Conservation (phyloP, 2,797 vertebrate genomes). For the Danio choprae region DNA sequence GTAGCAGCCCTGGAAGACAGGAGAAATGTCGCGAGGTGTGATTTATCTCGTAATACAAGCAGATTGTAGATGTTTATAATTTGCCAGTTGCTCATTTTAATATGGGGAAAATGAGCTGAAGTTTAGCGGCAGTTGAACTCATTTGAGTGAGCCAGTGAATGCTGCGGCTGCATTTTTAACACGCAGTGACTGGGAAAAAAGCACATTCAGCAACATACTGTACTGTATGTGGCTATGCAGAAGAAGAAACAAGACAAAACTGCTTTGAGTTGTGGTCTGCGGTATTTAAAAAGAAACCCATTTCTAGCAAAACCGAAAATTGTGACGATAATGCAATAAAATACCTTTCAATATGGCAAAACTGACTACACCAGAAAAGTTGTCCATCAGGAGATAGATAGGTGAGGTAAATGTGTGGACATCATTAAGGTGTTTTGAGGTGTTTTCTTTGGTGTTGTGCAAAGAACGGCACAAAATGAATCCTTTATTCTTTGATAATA, state of each 20-base stretch:
- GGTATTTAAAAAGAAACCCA: slow-evolving; percentile 31
- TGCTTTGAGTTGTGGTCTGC: slow-evolving; percentile 19
- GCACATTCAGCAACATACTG: slow-evolving; percentile 11
- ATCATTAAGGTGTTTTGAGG: no score
- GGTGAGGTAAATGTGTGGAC: no score
- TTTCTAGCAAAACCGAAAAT: slow-evolving; percentile 4
- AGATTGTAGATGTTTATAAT: not conserved
- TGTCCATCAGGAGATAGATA: no score
- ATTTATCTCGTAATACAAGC: not conserved
- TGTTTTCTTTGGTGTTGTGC: no score
- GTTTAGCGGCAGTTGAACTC: not conserved
- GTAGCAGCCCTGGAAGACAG: slow-evolving; percentile 88
- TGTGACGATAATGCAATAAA: slow-evolving; percentile 1
- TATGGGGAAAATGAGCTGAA: slow-evolving; percentile 1
- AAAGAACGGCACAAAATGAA: no score
- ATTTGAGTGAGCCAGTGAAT: not conserved
- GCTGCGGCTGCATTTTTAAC: slow-evolving; percentile 16
- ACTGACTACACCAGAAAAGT: not conserved
- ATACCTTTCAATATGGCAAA: slow-evolving; percentile 8
- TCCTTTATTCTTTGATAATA: no score
- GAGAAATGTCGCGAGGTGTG: slow-evolving; percentile 22
- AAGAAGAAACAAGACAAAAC: not conserved
- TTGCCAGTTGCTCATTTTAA: not conserved
- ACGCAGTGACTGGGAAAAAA: not conserved
- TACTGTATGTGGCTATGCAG: slow-evolving; percentile 6